Evolutionary conservation across 2,888 invertebrate genomes (phyloP).

Genomic region (Hypolimnas misippus): DNA sequence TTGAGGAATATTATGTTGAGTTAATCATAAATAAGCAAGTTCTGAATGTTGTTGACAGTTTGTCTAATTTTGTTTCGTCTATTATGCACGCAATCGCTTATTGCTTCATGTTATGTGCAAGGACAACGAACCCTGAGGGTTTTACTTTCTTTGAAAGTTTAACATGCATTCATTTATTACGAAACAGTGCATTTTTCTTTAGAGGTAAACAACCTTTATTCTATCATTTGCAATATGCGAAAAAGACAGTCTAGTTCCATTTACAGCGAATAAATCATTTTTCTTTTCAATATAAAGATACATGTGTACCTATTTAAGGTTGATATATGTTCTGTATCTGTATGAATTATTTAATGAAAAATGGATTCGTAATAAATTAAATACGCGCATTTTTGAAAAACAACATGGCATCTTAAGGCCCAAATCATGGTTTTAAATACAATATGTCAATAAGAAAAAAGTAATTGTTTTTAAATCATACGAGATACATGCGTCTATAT

Average conservation of each 20-base stretch:
- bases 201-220: conserved; percentile 35
- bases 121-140: conserved; percentile 67
- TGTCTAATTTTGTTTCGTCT: conserved; percentile 13
- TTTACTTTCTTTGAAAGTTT: conserved; percentile 51
- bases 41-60: conserved; percentile 6
- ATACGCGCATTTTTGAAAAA: no score
- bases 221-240: background rate
- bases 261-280: no score
- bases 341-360: no score
- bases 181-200: conserved; percentile 26
- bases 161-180: conserved; percentile 33
- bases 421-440: no score
- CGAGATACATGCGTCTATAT: no score
- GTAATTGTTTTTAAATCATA: no score
- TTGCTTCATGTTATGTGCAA: conserved; percentile 46
- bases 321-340: no score
- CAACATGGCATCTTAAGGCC: no score
- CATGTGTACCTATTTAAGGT: no score
- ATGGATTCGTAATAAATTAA: no score
- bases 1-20: background rate
- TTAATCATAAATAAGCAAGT: background rate
- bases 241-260: background rate
- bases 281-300: no score
- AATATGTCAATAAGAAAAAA: no score
- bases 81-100: conserved; percentile 10